Evolutionary conservation across 92 coral and sea anemone species (phyloP), one percentile per base, ranked within the genome.

Genomic region (Epizoanthus ramosus): DNA sequence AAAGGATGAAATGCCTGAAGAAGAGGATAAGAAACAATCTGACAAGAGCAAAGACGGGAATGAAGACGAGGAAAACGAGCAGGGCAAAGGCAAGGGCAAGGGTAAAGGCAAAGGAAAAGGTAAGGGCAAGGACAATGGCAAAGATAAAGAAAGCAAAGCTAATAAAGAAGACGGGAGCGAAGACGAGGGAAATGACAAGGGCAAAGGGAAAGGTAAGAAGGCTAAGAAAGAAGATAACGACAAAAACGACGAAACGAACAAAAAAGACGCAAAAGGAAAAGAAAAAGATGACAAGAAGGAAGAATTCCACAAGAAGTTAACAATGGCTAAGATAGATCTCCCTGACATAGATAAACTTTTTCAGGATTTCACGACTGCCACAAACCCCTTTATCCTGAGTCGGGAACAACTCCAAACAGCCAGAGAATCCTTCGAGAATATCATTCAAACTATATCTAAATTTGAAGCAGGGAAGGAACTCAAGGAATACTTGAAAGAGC

Each of bases 391-490:
- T 73, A 76, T 93, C 57, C 28, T 68, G 35, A 88, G 87, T 12
- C 85, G 97, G 54, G 92, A 93, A 66, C 82, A 87, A 71, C 69
- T 93, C n/a, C 92, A 93, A 74, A 81, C 82, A 41, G 94, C 97
- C 35, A 77, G 83, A 70, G 92, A 93, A 84, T 80, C 94, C 6
- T 93, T 90, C 68, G 94, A 80, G 59, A 93, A 84, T 31, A 57
- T 84, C 41, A 87, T 90, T 52, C 83, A 86, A 77, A 74, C 91
- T 10, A 74, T 93, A 52, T 43, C 79, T 35, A 85, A 83, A 37
- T 83, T 93, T 73, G 92, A 93, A 33, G 92, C 68, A 8, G 79
- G 85, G 85, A 93, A 88, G 63, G 91, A 91, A 53, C 35, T 90
- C 37, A 90, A 88, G 58, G 92, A 84, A 22, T 93, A 93, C 89